Conservation (phyloP, 2,888 invertebrate genomes). For the Acronicta leporina region DNA sequence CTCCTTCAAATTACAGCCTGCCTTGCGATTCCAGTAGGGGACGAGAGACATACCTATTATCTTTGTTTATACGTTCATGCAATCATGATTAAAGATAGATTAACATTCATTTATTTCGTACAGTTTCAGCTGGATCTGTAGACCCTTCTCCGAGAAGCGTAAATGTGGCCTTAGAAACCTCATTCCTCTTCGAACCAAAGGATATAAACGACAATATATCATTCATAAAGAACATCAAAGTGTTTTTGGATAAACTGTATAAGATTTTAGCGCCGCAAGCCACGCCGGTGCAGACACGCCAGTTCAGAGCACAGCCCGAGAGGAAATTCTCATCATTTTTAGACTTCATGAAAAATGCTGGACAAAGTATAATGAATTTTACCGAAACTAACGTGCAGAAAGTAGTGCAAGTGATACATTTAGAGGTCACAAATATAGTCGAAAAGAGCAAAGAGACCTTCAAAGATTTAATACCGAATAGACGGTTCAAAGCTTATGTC, state of each 20-base stretch:
- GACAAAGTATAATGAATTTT: constrained; percentile 1
- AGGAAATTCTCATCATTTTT: neutral
- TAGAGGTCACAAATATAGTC: neutral
- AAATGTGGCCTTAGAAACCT: constrained; percentile 47
- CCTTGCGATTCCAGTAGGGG: no score
- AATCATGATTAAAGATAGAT: no score
- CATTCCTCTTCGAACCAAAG: constrained; percentile 44
- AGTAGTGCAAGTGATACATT: neutral
- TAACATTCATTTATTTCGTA: neutral
- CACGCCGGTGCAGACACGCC: neutral
- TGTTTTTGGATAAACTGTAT: constrained; percentile 35
- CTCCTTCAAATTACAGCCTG: no score
- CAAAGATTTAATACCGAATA: neutral
- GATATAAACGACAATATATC: constrained; percentile 13
- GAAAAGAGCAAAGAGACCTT: neutral
- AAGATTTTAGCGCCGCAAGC: constrained; percentile 8
- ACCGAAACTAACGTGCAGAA: neutral
- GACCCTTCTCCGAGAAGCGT: constrained; percentile 25
- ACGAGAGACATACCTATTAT: no score
- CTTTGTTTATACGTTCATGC: no score
- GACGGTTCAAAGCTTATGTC: neutral
- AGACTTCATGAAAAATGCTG: neutral
- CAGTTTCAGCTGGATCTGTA: constrained; percentile 15
- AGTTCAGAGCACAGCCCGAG: neutral
- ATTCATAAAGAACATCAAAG: constrained; percentile 23